These are phyloP conservation scores for Brachystomella parvula DNA, from an alignment of 1,140 invertebrate genomes.

Conservation along the genomic window DNA sequence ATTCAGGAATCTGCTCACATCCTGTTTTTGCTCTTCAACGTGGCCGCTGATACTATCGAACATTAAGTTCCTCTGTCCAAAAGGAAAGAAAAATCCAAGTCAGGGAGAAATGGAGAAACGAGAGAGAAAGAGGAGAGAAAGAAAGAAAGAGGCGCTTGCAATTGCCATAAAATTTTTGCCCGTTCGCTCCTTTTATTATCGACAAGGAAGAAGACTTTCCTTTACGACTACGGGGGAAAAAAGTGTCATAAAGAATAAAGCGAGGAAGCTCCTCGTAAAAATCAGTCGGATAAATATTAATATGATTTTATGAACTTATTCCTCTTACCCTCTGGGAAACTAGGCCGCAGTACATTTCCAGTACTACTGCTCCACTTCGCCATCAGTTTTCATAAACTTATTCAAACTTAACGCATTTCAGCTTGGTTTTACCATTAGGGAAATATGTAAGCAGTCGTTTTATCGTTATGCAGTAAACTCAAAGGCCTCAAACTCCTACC, in stretches of 20 bases:
- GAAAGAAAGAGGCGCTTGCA: conserved; percentile 8
- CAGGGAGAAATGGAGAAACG: background rate
- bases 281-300: conserved; percentile 32
- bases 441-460: too few species aligned
- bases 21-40: background rate
- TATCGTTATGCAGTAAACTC: too few species aligned
- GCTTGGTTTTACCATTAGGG: too few species aligned
- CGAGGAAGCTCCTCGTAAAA: conserved; percentile 21
- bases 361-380: too few species aligned
- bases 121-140: background rate
- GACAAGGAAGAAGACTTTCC: conserved; percentile 18
- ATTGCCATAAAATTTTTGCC: conserved; percentile 26
- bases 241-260: conserved; percentile 17
- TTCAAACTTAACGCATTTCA: too few species aligned
- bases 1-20: background rate
- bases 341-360: too few species aligned
- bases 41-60: background rate
- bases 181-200: conserved; percentile 21
- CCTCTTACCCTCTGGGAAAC: conserved; percentile 2
- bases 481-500: too few species aligned
- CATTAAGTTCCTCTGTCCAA: background rate
- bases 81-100: background rate
- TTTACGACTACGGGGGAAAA: conserved; percentile 14
- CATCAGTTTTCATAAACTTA: too few species aligned
- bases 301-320: conserved; percentile 22